Conservation (phyloP, 2,797 vertebrate genomes). For the Trachurus trachurus region DNA sequence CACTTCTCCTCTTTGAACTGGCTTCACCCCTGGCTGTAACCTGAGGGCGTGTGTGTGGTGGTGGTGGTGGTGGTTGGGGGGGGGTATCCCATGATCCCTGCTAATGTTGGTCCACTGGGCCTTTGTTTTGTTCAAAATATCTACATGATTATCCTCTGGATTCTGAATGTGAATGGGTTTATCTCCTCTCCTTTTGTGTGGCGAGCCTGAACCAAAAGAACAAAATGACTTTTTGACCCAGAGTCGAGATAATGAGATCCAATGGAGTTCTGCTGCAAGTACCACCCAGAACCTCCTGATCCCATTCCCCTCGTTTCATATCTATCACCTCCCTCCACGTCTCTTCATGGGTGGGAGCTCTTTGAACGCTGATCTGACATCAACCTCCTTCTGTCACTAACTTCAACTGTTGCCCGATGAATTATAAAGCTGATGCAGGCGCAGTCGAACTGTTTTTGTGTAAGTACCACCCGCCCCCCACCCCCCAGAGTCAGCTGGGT, state of each 20-base stretch:
- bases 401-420: slow-evolving; percentile 44
- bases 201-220: slow-evolving; percentile 41
- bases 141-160: slow-evolving; percentile 37
- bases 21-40: slow-evolving; percentile 63
- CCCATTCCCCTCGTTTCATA: slow-evolving; percentile 26
- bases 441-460: slow-evolving; percentile 32
- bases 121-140: slow-evolving; percentile 19
- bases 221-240: slow-evolving; percentile 35
- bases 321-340: slow-evolving; percentile 22
- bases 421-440: slow-evolving; percentile 32
- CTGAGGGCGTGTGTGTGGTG: slow-evolving; percentile 12
- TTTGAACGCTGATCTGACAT: slow-evolving; percentile 50
- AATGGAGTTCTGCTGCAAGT: slow-evolving; percentile 31
- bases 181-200: slow-evolving; percentile 25
- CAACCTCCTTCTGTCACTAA: slow-evolving; percentile 62
- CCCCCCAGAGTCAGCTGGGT: slow-evolving; percentile 40
- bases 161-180: slow-evolving; percentile 43
- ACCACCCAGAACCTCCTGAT: slow-evolving; percentile 48
- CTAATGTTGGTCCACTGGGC: slow-evolving; percentile 35
- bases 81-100: slow-evolving; percentile 34
- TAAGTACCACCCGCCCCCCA: slow-evolving; percentile 40
- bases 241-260: slow-evolving; percentile 39
- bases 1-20: slow-evolving; percentile 60
- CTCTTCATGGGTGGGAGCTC: slow-evolving; percentile 40
- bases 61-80: neutral